These are phyloP conservation scores for Bedellia somnulentella DNA, from an alignment of 2,888 invertebrate species.

Conservation along the genomic window DNA sequence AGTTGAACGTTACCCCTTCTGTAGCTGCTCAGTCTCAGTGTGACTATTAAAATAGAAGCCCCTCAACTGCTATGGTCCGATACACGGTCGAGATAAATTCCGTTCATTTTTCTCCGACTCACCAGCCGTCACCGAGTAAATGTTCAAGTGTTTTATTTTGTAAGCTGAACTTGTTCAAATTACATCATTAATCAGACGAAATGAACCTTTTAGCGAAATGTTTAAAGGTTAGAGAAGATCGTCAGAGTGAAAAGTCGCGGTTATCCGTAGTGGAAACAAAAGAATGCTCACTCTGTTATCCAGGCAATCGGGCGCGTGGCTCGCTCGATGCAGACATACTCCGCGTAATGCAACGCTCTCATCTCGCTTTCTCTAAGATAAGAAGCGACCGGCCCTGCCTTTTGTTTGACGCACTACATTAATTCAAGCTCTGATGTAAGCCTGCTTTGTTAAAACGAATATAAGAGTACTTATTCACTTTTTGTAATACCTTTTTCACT, in stretches of 20 bases:
- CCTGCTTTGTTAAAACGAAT: conserved; percentile 39
- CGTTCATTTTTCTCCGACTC: conserved; percentile 39
- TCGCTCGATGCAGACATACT: not conserved
- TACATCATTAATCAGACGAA: conserved; percentile 49
- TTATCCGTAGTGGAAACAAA: conserved; percentile 41
- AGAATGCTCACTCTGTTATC: conserved; percentile 29
- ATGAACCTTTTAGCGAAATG: conserved; percentile 54
- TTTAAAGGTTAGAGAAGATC: conserved; percentile 48
- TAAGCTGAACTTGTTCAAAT: conserved; percentile 35
- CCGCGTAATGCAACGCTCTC: conserved; percentile 6
- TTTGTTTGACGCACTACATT: conserved; percentile 44
- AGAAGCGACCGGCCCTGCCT: conserved; percentile 22
- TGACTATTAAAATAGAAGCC: conserved; percentile 27
- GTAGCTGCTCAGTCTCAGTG: conserved; percentile 9
- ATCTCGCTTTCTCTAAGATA: conserved; percentile 44
- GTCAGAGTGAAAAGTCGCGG: conserved; percentile 28
- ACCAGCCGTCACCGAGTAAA: conserved; percentile 36
- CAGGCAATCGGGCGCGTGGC: conserved; percentile 19
- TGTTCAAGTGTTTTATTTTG: conserved; percentile 37
- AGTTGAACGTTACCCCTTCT: conserved; percentile 11
- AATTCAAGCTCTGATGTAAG: conserved; percentile 38
- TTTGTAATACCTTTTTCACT: conserved; percentile 18
- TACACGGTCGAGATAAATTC: conserved; percentile 38
- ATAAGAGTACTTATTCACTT: conserved; percentile 26
- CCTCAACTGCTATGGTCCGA: conserved; percentile 20